Evolutionary conservation across 2,113 vertebrate species (phyloP).

Genomic region (Bucco capensis): DNA sequence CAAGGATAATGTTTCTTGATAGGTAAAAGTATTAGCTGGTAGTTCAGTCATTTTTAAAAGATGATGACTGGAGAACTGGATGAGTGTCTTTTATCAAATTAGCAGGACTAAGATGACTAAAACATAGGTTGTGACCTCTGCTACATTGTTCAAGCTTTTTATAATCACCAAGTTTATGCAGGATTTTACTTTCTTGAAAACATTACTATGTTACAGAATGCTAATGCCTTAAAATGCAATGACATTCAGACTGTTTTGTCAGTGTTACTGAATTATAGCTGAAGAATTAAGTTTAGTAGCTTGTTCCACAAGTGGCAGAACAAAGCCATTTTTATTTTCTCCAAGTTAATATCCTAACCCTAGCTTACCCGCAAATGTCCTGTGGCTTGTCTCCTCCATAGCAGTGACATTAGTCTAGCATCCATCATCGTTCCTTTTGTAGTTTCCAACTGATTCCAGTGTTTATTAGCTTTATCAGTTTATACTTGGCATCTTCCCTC

Average conservation of each 20-base stretch:
- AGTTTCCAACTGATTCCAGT: neutral
- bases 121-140: neutral
- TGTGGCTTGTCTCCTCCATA: neutral
- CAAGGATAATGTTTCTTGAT: neutral
- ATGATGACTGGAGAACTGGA: neutral
- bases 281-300: neutral
- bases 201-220: neutral
- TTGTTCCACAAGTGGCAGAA: neutral
- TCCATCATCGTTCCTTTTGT: neutral
- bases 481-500: neutral
- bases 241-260: neutral
- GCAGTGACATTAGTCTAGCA: neutral
- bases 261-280: neutral
- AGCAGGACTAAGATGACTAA: neutral
- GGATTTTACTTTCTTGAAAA: neutral
- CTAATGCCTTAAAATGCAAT: neutral
- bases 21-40: neutral
- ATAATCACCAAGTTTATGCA: neutral
- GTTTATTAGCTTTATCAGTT: neutral
- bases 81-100: neutral
- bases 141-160: neutral
- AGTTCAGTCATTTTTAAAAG: neutral
- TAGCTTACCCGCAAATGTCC: neutral
- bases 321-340: neutral
- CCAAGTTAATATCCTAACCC: neutral